These are phyloP conservation scores for Margaritifera margaritifera DNA, from an alignment of 2,888 invertebrate genomes.

Conservation along the genomic window DNA sequence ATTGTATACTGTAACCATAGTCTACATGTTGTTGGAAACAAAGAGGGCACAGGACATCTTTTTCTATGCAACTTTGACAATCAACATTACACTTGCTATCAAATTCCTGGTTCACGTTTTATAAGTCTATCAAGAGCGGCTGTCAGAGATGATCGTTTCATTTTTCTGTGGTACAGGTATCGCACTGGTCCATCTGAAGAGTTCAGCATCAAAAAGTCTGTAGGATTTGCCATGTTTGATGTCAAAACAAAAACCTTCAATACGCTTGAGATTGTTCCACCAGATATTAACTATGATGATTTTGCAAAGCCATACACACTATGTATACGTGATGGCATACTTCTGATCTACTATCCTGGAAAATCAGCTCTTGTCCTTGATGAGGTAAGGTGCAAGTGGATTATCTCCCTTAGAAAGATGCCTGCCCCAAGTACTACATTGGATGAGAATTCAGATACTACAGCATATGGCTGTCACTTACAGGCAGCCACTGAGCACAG, in stretches of 20 bases:
- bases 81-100: constrained; percentile 66
- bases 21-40: constrained; percentile 66
- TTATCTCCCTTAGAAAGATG: constrained; percentile 59
- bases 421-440: constrained; percentile 46
- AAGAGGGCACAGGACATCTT: constrained; percentile 67
- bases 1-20: constrained; percentile 65
- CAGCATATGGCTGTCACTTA: constrained; percentile 59
- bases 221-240: constrained; percentile 68
- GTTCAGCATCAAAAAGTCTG: constrained; percentile 68
- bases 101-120: constrained; percentile 65
- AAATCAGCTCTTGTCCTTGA: constrained; percentile 66
- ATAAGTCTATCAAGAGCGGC: constrained; percentile 66
- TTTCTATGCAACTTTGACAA: constrained; percentile 65
- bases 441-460: constrained; percentile 37
- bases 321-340: constrained; percentile 64
- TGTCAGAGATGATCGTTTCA: constrained; percentile 59
- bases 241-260: constrained; percentile 64
- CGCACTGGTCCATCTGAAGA: constrained; percentile 69
- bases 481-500: constrained; percentile 57
- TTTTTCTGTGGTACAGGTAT: constrained; percentile 68
- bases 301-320: constrained; percentile 63
- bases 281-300: constrained; percentile 66
- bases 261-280: constrained; percentile 62
- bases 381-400: constrained; percentile 65
- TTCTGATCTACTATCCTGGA: constrained; percentile 66